These are phyloP conservation scores for Platorchestia sp. DNA, from an alignment of 1,140 invertebrate species.

Conservation along the genomic window DNA sequence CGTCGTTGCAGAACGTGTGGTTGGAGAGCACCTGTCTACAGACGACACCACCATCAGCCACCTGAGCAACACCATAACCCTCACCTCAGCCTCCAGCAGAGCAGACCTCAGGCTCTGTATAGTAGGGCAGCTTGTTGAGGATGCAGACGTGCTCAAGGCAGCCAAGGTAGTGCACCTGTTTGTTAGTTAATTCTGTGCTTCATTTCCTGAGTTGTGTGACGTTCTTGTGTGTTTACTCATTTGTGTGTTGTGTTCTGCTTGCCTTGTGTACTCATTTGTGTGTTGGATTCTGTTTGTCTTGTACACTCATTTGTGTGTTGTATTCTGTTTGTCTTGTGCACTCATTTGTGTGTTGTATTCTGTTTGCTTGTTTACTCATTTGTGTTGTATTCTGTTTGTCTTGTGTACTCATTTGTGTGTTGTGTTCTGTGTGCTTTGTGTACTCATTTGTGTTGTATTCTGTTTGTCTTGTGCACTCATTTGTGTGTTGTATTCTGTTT, in stretches of 20 bases:
- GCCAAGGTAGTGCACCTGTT: slow-evolving; percentile 56
- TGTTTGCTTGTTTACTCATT: no score
- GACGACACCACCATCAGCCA: slow-evolving; percentile 33
- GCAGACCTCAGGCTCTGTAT: slow-evolving; percentile 59
- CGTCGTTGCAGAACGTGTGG: not conserved
- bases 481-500: no score
- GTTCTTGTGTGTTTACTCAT: not conserved
- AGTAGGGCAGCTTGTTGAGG: slow-evolving; percentile 54
- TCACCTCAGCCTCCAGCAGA: not conserved
- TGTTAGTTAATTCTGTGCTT: not conserved
- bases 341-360: no score
- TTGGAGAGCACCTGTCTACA: not conserved
- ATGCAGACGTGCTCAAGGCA: slow-evolving; percentile 55
- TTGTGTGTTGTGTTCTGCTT: not conserved
- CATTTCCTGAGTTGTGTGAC: not conserved
- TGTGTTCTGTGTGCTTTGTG: no score
- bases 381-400: no score
- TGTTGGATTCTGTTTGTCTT: not conserved
- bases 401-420: no score
- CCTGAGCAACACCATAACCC: slow-evolving; percentile 29
- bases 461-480: no score
- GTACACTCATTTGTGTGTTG: not conserved
- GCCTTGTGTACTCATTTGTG: not conserved
- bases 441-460: no score
- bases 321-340: not conserved